Conservation (phyloP, 2,888 invertebrate species). For the Cantharis rustica region DNA sequence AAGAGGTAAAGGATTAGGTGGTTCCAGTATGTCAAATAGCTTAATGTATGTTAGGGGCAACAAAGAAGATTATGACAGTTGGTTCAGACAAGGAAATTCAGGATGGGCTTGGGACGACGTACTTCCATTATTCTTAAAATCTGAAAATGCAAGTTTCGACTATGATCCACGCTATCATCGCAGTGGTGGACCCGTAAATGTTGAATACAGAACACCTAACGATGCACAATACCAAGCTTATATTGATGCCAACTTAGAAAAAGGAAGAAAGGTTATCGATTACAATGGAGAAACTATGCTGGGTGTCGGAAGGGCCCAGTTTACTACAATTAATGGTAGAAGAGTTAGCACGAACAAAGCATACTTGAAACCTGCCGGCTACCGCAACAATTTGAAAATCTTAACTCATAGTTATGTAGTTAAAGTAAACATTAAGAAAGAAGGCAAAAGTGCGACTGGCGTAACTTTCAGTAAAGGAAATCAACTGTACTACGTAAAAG, state of each 20-base stretch:
- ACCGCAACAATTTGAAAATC: constrained; percentile 69
- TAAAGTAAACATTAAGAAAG: constrained; percentile 65
- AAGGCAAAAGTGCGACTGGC: constrained; percentile 63
- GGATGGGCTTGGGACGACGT: constrained; percentile 56
- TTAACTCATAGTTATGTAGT: constrained; percentile 71
- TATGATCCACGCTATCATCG: constrained; percentile 69
- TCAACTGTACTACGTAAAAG: constrained; percentile 59
- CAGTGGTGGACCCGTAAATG: constrained; percentile 66
- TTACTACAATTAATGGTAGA: constrained; percentile 64
- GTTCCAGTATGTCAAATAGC: constrained; percentile 31
- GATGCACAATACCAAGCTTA: constrained; percentile 62
- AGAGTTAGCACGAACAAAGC: constrained; percentile 64
- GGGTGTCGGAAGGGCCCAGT: constrained; percentile 67
- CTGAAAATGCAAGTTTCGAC: constrained; percentile 50
- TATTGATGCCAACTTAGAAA: constrained; percentile 65
- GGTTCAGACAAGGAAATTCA: constrained; percentile 38
- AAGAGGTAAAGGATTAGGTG: constrained; percentile 22
- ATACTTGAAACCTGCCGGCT: constrained; percentile 69
- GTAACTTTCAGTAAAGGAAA: constrained; percentile 70
- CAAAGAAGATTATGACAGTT: constrained; percentile 29
- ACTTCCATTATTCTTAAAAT: constrained; percentile 45
- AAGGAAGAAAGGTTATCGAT: constrained; percentile 69
- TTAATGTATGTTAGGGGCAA: constrained; percentile 34
- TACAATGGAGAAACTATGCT: constrained; percentile 65
- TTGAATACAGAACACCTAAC: constrained; percentile 66